Percentiles rank a stretch among this genome's conserved stretches.
Evolutionary conservation across 1,140 invertebrate species (phyloP).

Genomic region (Rhopalosiphum padi): DNA sequence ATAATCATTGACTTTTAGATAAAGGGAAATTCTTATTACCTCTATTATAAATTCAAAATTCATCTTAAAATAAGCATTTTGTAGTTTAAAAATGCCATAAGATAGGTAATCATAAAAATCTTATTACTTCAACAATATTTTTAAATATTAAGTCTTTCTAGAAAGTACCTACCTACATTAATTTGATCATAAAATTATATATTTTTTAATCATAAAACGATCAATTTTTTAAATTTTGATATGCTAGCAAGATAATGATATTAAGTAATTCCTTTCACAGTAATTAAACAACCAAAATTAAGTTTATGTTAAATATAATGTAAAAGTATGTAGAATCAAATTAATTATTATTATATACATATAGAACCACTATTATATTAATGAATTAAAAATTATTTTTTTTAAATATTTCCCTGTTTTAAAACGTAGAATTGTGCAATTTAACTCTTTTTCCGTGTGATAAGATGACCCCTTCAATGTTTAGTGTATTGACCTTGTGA

Average conservation of each 20-base stretch:
- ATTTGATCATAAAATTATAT: conserved; percentile 13
- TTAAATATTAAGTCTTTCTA: background rate
- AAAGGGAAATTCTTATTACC: background rate
- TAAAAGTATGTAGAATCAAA: background rate
- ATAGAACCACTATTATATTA: background rate
- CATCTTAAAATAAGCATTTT: background rate
- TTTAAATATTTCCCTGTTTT: background rate
- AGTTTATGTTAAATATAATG: background rate
- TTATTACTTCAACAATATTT: background rate
- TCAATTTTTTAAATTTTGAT: background rate
- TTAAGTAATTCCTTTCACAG: background rate
- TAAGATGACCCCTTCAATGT: background rate
- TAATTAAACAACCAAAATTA: background rate
- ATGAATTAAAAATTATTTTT: background rate
- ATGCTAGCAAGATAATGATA: background rate
- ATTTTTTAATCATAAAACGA: background rate
- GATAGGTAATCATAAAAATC: background rate
- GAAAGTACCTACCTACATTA: background rate
- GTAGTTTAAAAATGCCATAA: background rate
- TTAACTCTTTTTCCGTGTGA: background rate
- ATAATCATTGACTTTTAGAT: background rate
- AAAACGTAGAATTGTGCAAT: background rate
- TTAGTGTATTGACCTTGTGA: conserved; percentile 30
- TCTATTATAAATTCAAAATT: background rate
- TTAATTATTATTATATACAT: background rate